Evolutionary conservation across 2,888 invertebrate genomes (phyloP).

Genomic region (Danaus chrysippus): DNA sequence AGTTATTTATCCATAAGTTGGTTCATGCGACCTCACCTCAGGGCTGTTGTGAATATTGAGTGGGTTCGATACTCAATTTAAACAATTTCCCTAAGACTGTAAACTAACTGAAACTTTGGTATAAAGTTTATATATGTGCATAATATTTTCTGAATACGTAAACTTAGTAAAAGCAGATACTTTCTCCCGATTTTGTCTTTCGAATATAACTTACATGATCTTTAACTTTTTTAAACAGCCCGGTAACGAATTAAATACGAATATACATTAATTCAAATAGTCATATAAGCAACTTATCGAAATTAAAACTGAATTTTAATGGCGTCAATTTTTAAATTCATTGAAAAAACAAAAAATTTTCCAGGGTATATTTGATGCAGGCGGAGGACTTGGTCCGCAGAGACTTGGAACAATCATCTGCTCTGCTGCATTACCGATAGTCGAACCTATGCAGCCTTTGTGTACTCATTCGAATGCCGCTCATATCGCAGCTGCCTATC

Average conservation of each 20-base stretch:
- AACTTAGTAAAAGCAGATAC: neutral
- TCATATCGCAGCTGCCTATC: conserved; percentile 68
- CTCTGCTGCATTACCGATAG: conserved; percentile 60
- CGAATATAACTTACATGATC: too few species aligned
- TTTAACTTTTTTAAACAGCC: too few species aligned
- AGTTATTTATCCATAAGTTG: conserved; percentile 33
- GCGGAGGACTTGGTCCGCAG: conserved; percentile 35
- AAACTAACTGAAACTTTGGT: neutral
- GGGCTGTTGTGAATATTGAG: conserved; percentile 19
- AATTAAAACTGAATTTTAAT: neutral
- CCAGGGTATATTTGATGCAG: conserved; percentile 13
- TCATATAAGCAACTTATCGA: neutral
- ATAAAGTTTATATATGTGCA: neutral
- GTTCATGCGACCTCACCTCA: conserved; percentile 36
- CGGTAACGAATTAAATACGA: neutral
- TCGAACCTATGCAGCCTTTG: conserved; percentile 38
- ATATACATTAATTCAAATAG: neutral
- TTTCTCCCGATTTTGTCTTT: neutral
- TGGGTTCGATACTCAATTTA: conserved; percentile 12
- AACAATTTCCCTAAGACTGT: conserved; percentile 8
- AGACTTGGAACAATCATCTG: conserved; percentile 48
- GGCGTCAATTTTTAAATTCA: too few species aligned
- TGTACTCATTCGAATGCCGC: conserved; percentile 71
- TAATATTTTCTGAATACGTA: too few species aligned
- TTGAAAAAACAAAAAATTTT: neutral